These are phyloP conservation scores for Corythaixoides concolor DNA, from an alignment of 2,113 vertebrate genomes.

Conservation along the genomic window DNA sequence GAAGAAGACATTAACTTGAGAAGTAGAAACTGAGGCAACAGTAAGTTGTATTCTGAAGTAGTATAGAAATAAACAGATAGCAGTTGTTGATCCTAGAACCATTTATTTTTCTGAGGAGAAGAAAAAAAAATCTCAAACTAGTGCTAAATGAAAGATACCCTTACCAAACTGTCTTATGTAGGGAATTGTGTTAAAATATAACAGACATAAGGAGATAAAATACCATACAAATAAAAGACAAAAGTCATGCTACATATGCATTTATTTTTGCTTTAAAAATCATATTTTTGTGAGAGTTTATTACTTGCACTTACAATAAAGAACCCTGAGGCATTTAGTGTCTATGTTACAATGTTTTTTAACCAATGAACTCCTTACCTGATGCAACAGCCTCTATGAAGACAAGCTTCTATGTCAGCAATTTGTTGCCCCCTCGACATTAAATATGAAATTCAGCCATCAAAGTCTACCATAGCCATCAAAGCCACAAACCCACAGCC, in stretches of 20 bases:
- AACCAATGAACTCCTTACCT: neutral
- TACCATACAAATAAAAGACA: neutral
- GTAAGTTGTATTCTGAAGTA: neutral
- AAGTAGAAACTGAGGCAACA: neutral
- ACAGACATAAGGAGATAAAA: neutral
- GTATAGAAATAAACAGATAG: neutral
- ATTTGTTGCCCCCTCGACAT: neutral
- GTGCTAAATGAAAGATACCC: neutral
- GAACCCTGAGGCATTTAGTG: neutral
- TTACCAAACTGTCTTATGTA: neutral
- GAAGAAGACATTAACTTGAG: neutral
- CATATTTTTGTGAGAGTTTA: neutral
- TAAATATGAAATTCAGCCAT: neutral
- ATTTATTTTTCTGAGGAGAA: neutral
- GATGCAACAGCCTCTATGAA: neutral
- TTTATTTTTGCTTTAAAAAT: neutral
- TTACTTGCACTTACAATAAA: neutral
- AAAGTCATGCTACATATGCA: neutral
- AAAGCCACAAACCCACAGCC: neutral
- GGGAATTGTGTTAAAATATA: neutral
- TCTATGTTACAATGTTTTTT: neutral
- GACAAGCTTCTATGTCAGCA: neutral
- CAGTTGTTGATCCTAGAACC: neutral
- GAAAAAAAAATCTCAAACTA: neutral
- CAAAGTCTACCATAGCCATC: neutral